Evolutionary conservation across 1,140 invertebrate genomes (phyloP), one percentile per base, ranked within the genome.

Genomic region (Rhynchophorus ferrugineus): DNA sequence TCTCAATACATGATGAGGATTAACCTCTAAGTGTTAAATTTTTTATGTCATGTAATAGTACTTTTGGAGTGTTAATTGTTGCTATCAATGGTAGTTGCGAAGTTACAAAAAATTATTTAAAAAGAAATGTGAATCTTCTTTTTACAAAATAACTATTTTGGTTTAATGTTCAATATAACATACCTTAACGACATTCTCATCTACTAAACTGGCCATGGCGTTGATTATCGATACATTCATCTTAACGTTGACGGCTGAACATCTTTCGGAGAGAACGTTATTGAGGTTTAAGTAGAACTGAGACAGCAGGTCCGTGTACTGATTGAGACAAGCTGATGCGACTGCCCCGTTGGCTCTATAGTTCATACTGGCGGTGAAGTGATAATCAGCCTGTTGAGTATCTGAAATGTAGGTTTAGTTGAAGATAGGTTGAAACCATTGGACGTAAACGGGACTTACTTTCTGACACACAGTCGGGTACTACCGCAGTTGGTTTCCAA

Each of bases 401-500:
- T 93, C 84, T 86, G 60, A 33, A 71, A 73, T 49, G 20, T 52
- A 42, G 34, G 42, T 41, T 46, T 47, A 35, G 11, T 37, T 33
- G 17, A 38, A n/a, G n/a, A n/a, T n/a, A n/a, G n/a, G n/a, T n/a
- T 52, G 20, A 34, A 48, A 34, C 16, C 29, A 38, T 43, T 21
- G 16, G 38, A 33, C 22, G n/a, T 17, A 9, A 3, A 36, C 16
- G 18, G 19, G 53, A 71, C 71, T 70, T 73, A 85, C 83, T 85
- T 81, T 93, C 89, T 7, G 90, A 91, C 21, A 96, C 89, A 69
- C 92, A 95, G 65, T 95, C 91, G 0, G 92, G 91, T 29, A 95
- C 89, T 44, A 94, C 85, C 2, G 85, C 83, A 2, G 82, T 82
- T 7, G 91, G 91, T 6, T 76, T 75, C 91, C 91, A 95, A 57